Base-by-base conservation (phyloP, 2,113 vertebrate species). In the Myiagra hebetior region DNA sequence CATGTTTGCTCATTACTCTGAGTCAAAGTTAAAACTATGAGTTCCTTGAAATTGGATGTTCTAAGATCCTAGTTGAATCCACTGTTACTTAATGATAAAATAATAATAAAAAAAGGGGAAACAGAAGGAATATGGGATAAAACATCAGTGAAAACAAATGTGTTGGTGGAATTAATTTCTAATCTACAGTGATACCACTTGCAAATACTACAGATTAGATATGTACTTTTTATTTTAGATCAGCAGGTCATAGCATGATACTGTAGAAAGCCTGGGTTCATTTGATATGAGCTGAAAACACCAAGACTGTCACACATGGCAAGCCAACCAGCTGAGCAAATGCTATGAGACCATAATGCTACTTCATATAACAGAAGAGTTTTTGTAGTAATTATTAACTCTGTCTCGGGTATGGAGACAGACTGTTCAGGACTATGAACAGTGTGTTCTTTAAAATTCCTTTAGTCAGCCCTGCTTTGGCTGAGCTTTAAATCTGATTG, bases 221-320 rank as follows among this genome's bases (percentile, higher is more conserved):
- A 47, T 30, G 53, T 84, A 64, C 39, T 84, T 73, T 53, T 87
- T 95, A 20, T 76, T 95, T 91, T 50, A 97, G 95, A 80, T 95
- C 49, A 93, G 37, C 79, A 76, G 26, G 47, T 75, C 70, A 83
- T 89, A 94, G 26, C 83, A 44, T 84, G 53, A 56, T 70, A 52
- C 73, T 4, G 4, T 47, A 76, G 76, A 53, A 57, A 79, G 30
- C 44, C 23, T 41, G 57, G 31, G 39, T 89, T 64, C 24, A 7
- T 78, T 35, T 85, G 57, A 8, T 60, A 27, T 0, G 4, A 89
- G 76, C 20, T 85, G 37, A 76, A 90, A 94, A 69, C 26, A 30
- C 16, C 21, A 35, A 67, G 59, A 70, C 23, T 53, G 35, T 84
- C 13, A 20, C 18, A 53, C 6, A 39, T 81, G 59, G 42, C 57